phyloP scores from a whole-genome alignment of 2,113 vertebrate species.

The Scolopax mira region DNA sequence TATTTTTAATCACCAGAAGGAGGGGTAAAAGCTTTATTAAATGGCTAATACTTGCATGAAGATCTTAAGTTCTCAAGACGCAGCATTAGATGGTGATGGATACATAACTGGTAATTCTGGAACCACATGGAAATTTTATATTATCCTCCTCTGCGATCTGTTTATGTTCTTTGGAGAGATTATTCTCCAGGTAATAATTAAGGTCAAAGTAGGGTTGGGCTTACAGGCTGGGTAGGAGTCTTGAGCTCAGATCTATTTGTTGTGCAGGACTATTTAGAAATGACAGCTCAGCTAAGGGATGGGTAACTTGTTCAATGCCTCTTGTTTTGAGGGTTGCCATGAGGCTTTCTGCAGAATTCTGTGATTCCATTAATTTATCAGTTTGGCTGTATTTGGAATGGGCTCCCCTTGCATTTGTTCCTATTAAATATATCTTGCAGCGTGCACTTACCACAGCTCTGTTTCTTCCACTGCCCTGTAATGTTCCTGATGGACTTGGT shows the following conservation, averaged over 20 bases:
- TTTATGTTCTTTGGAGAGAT: neutral
- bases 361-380: neutral
- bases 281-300: neutral
- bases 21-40: neutral
- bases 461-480: neutral
- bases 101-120: neutral
- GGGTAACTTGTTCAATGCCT: neutral
- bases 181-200: constrained; percentile 30
- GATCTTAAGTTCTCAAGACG: neutral
- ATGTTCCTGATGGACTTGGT: neutral
- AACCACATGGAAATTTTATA: neutral
- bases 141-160: neutral
- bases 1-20: neutral
- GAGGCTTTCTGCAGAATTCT: neutral
- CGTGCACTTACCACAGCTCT: neutral
- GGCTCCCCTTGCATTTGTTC: neutral
- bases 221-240: neutral
- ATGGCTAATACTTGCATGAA: neutral
- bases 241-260: neutral
- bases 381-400: neutral
- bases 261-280: neutral
- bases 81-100: neutral
- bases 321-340: neutral
- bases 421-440: neutral
- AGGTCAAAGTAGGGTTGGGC: constrained; percentile 38